These are phyloP conservation scores for Drosophila neutralis DNA, from an alignment of 2,888 invertebrate species.

Conservation along the genomic window DNA sequence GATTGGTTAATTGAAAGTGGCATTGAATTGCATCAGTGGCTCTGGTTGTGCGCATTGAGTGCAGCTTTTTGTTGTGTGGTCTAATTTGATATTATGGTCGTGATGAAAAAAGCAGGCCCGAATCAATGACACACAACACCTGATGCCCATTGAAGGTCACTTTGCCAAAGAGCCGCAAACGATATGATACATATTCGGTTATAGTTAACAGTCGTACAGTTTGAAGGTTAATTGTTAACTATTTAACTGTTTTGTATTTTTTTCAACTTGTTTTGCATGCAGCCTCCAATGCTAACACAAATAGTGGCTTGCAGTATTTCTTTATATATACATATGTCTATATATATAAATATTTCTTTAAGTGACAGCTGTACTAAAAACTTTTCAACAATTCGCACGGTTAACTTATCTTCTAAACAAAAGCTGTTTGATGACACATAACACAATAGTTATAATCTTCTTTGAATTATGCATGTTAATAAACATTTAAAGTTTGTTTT, in stretches of 20 bases:
- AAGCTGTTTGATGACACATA: conserved; percentile 48
- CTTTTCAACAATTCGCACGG: conserved; percentile 46
- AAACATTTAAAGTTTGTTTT: conserved; percentile 31
- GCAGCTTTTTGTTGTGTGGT: conserved; percentile 55
- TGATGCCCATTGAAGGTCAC: conserved; percentile 76
- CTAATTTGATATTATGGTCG: conserved; percentile 11
- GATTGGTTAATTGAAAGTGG: conserved; percentile 64
- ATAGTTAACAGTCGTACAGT: conserved; percentile 12
- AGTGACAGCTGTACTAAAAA: conserved; percentile 9
- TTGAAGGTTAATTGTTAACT: conserved; percentile 6
- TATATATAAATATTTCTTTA: not conserved
- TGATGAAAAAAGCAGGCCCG: conserved; percentile 53
- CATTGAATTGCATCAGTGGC: conserved; percentile 81
- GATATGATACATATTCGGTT: conserved; percentile 24
- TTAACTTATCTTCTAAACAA: conserved; percentile 50
- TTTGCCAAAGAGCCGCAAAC: conserved; percentile 59
- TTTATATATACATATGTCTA: not conserved
- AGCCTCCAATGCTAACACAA: conserved; percentile 73
- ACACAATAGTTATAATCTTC: conserved; percentile 43
- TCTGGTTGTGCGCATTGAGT: conserved; percentile 79
- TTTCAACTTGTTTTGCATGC: conserved; percentile 57
- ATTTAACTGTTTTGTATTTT: conserved; percentile 1
- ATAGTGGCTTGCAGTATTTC: conserved; percentile 21
- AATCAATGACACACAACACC: conserved; percentile 77
- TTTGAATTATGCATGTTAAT: conserved; percentile 27